Percentiles rank a stretch among this genome's conserved stretches.
Conservation (phyloP, 2,797 vertebrate species). For the Cercopithecus neglectus region DNA sequence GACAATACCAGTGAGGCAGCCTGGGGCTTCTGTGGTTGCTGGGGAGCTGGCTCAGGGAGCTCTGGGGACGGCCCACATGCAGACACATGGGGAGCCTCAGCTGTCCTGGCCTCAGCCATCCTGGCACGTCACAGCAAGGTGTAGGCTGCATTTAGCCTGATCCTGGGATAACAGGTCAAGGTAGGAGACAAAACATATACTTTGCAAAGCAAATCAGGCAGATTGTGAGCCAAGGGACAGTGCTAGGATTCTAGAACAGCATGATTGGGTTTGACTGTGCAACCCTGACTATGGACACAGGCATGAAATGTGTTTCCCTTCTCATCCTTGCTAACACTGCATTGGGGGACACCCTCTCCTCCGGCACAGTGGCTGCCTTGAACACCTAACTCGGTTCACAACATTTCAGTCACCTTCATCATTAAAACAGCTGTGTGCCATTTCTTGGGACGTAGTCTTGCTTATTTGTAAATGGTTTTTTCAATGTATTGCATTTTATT, state of each 20-base stretch:
- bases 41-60: background rate
- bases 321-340: background rate
- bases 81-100: background rate
- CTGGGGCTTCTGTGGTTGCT: background rate
- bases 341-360: background rate
- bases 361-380: background rate
- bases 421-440: background rate
- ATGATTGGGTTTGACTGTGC: background rate
- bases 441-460: background rate
- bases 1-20: background rate
- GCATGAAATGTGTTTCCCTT: background rate
- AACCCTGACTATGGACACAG: background rate
- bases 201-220: background rate
- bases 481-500: no score
- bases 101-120: background rate
- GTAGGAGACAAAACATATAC: background rate
- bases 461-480: background rate
- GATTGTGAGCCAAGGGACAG: background rate
- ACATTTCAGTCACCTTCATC: background rate
- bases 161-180: background rate
- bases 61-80: background rate
- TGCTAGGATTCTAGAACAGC: background rate
- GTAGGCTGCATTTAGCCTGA: background rate
- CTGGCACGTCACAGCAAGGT: background rate
- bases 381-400: background rate